A percentile compares a stretch with the other conserved stretches of the same genome.
Conservation (phyloP, 2,797 vertebrate genomes). For the Phalanger gymnotis region DNA sequence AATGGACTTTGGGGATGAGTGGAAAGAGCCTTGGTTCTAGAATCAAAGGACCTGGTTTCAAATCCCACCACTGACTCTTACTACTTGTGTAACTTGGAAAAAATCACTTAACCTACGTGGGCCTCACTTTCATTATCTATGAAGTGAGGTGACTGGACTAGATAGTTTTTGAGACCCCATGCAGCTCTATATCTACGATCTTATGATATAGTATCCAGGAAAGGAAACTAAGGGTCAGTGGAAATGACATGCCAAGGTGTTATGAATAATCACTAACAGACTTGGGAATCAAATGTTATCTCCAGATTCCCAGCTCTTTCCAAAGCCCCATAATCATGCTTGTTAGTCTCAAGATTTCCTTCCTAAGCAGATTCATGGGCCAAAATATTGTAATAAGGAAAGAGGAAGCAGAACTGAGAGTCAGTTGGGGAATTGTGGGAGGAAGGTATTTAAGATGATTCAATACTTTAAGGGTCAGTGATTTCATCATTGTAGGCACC, state of each 20-base stretch:
- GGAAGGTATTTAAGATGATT: neutral
- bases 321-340: neutral
- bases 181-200: neutral
- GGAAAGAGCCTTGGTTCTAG: neutral
- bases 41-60: neutral
- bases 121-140: neutral
- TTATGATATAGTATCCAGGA: neutral
- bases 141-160: neutral
- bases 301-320: neutral
- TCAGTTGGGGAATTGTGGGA: neutral
- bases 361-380: neutral
- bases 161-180: neutral
- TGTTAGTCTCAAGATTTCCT: neutral
- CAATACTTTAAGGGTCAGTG: neutral
- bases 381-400: neutral
- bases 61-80: neutral
- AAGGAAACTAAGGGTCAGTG: neutral
- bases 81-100: neutral
- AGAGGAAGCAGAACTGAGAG: neutral
- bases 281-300: neutral
- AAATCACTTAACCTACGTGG: neutral
- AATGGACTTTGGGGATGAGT: neutral
- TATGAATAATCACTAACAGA: neutral
- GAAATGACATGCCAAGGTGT: neutral
- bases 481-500: neutral